Evolutionary conservation across 2,888 invertebrate genomes (phyloP), one percentile per base, ranked within the genome.

Genomic region (Ophonus ardosiacus): DNA sequence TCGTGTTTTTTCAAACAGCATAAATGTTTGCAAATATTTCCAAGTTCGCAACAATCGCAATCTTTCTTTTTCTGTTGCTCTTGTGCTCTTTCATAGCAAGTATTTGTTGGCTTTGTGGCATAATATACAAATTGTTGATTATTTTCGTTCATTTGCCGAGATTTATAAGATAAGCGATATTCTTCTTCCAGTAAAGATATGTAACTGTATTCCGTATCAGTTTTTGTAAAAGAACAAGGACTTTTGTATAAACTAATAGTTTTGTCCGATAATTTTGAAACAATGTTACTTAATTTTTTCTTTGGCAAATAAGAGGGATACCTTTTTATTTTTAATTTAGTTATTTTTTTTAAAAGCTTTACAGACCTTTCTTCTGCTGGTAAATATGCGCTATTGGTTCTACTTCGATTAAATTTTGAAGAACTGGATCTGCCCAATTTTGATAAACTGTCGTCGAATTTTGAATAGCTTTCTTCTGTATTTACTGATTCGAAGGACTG

Each of bases 121-220:
- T 74, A 74, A 43, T 74, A 74, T 10, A 74, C 71, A 74, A 43
- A 43, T 6, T 74, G 40, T 15, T 43, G 7, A 74, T 18, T 68
- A 21, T 7, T 38, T 18, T 68, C 68, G 17, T 40, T 68, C 15
- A 40, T 74, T 43, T 74, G 71, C 18, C 17, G 15, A 7, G 10
- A 21, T 43, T 51, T 51, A 4, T 51, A 51, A 51, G 31, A 31
- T 6, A 31, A 31, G 3, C 43, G 43, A 13, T 51, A 51, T 51
- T 51, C 43, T 51, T 51, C n/a, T 63, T 13, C 15, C 24, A 21
- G 13, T 24, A 43, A 7, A 18, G 71, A 74, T 18, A 74, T 3
- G 43, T 43, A 74, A 43, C 43, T 74, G 18, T 18, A 15, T 43
- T 74, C 18, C 1, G 43, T n/a, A 13, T 43, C 43, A 13, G 5